Evolutionary conservation across 53 echinoderm and acorn worm genomes (phyloP).

Genomic region (Glandiceps talaboti): DNA sequence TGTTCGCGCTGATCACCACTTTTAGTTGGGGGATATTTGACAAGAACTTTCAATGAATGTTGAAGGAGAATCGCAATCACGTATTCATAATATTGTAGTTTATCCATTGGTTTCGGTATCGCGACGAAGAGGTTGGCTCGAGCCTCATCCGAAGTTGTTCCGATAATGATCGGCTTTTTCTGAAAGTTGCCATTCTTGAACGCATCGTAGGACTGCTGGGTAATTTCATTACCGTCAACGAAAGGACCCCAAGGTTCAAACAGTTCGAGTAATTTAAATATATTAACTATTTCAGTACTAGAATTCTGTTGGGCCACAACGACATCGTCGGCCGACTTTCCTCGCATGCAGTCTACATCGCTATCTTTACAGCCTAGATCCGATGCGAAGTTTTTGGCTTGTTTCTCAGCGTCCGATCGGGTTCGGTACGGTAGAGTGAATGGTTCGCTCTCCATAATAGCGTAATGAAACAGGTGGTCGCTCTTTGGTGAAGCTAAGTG

Average conservation of each 20-base stretch:
- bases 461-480: not conserved
- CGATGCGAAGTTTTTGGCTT: not conserved
- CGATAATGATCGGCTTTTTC: conserved; percentile 15
- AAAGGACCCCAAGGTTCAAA: conserved; percentile 28
- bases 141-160: conserved; percentile 22
- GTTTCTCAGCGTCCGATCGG: not conserved
- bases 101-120: conserved; percentile 13
- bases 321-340: not conserved
- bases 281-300: not conserved
- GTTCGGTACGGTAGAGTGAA: not conserved
- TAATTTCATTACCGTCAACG: conserved; percentile 9
- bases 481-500: not conserved
- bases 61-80: not conserved
- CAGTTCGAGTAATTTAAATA: conserved; percentile 1
- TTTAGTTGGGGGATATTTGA: not conserved
- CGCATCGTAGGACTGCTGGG: conserved; percentile 7
- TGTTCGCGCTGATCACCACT: conserved; percentile 19
- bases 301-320: not conserved
- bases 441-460: not conserved
- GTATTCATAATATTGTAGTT: conserved; percentile 11
- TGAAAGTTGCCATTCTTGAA: conserved; percentile 9
- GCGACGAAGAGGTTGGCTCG: conserved; percentile 11
- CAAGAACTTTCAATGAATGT: conserved; percentile 4
- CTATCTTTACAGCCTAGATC: not conserved
- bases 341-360: not conserved